Base-by-base conservation (phyloP, 2,797 vertebrate genomes). In the Limnodromus scolopaceus region DNA sequence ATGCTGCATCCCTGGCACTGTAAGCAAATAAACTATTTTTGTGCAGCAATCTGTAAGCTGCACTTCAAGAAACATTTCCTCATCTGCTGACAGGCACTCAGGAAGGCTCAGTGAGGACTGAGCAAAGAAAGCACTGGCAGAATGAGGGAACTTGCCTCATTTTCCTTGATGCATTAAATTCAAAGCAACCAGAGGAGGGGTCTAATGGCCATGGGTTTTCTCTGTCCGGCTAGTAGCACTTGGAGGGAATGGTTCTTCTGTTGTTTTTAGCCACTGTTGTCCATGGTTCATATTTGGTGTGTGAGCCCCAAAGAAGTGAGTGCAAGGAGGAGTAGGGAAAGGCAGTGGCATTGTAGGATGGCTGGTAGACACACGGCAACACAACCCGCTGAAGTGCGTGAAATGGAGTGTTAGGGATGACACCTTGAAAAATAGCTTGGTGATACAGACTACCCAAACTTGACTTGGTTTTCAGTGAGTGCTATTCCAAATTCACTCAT, bases 11-110 rank as follows among this genome's bases (percentile, higher is more conserved):
- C 43, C 64, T 48, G 54, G 61, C 68, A 53, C 68, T 61, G 55
- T 75, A 57, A 92, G 94, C 81, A 92, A 87, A 83, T 61, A 60
- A 77, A 65, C 51, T 36, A 32, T 87, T 84, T 91, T 39, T 93
- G 81, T 94, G 86, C 88, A 77, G 80, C 80, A 84, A 2, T 94
- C 85, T 93, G 89, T 65, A 77, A 89, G 48, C 65, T 58, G 69
- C 48, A 13, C 83, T 92, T 94, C 46, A 84, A 94, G 88, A 79
- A 83, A 71, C 3, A 3, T 74, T 85, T 89, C 85, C 32, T 89
- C 45, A 39, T 58, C 60, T 93, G 43, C 78, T 85, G 68, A n/a
- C 41, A 87, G 84, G 38, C 11, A 2, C 49, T 16, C 5, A 0
- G 58, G 65, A 66, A 79, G 46, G 46, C 34, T 96, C 70, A 17